Percentiles rank a stretch among this genome's conserved stretches.
phyloP scores from a whole-genome alignment of 2,888 invertebrate genomes.

The Dryobotodes eremita region DNA sequence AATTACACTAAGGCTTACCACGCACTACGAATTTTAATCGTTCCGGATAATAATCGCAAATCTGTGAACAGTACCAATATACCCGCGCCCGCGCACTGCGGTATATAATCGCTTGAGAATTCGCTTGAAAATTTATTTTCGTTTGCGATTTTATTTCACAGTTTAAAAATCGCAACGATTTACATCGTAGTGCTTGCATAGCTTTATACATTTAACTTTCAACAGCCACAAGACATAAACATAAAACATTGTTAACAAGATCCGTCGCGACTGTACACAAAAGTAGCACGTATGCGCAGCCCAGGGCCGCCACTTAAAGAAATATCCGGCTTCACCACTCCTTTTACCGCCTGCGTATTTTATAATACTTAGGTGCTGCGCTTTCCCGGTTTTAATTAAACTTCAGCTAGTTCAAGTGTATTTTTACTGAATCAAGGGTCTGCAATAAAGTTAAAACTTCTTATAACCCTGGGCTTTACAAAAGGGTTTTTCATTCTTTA shows the following conservation, averaged over 20 bases:
- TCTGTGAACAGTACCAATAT: too few relatives aligned
- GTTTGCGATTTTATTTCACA: too few relatives aligned
- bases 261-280: slow-evolving; percentile 2
- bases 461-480: slow-evolving; percentile 35
- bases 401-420: slow-evolving; percentile 76
- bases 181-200: too few relatives aligned
- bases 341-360: slow-evolving; percentile 72
- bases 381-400: slow-evolving; percentile 85
- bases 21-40: too few relatives aligned
- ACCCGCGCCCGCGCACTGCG: too few relatives aligned
- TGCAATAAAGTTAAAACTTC: slow-evolving; percentile 61
- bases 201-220: too few relatives aligned
- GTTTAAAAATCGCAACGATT: too few relatives aligned
- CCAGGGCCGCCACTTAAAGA: slow-evolving; percentile 57
- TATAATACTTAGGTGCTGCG: slow-evolving; percentile 70
- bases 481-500: slow-evolving; percentile 23
- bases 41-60: too few relatives aligned
- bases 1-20: too few relatives aligned
- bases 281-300: slow-evolving; percentile 25
- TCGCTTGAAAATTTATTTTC: too few relatives aligned
- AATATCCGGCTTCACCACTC: slow-evolving; percentile 68
- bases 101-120: too few relatives aligned
- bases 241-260: background rate
- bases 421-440: slow-evolving; percentile 75
- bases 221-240: background rate